These are phyloP conservation scores for Araneus ventricosus DNA, from an alignment of 1,140 invertebrate genomes.

Conservation along the genomic window DNA sequence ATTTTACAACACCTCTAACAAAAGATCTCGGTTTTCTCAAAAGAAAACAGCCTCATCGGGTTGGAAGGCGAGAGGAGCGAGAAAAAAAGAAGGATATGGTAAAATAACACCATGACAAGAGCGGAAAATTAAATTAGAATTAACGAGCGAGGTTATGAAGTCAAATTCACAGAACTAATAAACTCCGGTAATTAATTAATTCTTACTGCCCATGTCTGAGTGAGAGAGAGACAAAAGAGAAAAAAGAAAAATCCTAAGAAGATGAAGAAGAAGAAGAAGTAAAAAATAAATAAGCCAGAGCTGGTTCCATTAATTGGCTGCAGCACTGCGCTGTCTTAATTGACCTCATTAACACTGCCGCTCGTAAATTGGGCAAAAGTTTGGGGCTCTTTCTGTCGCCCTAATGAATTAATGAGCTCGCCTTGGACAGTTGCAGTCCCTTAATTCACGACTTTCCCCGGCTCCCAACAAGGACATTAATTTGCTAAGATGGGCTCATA, in stretches of 20 bases:
- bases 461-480: constrained; percentile 61
- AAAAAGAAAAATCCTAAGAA: constrained; percentile 33
- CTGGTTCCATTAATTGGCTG: constrained; percentile 69
- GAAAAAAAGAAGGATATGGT: not conserved
- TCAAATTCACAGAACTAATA: constrained; percentile 73
- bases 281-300: constrained; percentile 13
- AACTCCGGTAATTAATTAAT: constrained; percentile 73
- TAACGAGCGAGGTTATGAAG: constrained; percentile 73
- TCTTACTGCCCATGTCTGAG: constrained; percentile 45
- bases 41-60: not conserved
- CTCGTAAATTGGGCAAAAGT: constrained; percentile 71
- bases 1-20: constrained; percentile 15
- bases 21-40: not conserved
- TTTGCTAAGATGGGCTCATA: constrained; percentile 46
- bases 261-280: constrained; percentile 31
- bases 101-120: constrained; percentile 61
- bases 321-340: constrained; percentile 66
- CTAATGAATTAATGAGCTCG: constrained; percentile 71
- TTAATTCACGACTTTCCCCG: constrained; percentile 53
- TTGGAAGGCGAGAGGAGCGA: not conserved
- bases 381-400: constrained; percentile 56
- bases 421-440: constrained; percentile 48
- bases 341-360: constrained; percentile 72
- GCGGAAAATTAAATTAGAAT: constrained; percentile 73
- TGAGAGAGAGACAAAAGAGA: constrained; percentile 7